phyloP scores from a whole-genome alignment of 2,888 invertebrate genomes.

The Choristoneura rosaceana region DNA sequence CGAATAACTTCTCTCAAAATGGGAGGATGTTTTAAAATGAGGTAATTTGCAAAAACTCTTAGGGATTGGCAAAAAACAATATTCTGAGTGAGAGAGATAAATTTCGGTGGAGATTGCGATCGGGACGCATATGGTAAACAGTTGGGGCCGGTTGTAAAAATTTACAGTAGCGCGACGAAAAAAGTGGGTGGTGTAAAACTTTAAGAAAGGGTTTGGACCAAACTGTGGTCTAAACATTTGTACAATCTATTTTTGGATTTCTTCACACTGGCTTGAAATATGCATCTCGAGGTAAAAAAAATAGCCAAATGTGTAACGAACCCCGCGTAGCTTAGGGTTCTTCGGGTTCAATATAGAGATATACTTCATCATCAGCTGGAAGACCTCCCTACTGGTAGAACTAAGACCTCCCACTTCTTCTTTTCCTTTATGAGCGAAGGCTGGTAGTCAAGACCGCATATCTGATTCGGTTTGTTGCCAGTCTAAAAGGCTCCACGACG shows the following conservation, averaged over 20 bases:
- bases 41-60: conserved; percentile 58
- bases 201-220: conserved; percentile 26
- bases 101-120: conserved; percentile 67
- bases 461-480: too few species aligned
- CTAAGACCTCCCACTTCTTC: too few species aligned
- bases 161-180: conserved; percentile 53
- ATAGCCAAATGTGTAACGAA: too few species aligned
- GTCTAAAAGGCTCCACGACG: too few species aligned
- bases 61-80: conserved; percentile 52
- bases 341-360: too few species aligned
- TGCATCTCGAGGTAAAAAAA: too few species aligned
- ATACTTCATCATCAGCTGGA: too few species aligned
- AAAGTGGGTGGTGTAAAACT: conserved; percentile 47
- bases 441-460: too few species aligned
- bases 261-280: background rate
- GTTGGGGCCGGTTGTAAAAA: conserved; percentile 65
- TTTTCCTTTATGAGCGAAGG: too few species aligned
- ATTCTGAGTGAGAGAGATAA: conserved; percentile 59
- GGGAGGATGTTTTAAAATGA: conserved; percentile 53
- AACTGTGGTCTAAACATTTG: background rate
- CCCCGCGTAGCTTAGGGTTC: too few species aligned
- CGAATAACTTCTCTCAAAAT: conserved; percentile 45
- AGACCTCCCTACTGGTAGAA: too few species aligned
- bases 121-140: conserved; percentile 69
- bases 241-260: background rate